phyloP scores from a whole-genome alignment of 2,797 vertebrate genomes.

The Hypotaenidia philippensis region DNA sequence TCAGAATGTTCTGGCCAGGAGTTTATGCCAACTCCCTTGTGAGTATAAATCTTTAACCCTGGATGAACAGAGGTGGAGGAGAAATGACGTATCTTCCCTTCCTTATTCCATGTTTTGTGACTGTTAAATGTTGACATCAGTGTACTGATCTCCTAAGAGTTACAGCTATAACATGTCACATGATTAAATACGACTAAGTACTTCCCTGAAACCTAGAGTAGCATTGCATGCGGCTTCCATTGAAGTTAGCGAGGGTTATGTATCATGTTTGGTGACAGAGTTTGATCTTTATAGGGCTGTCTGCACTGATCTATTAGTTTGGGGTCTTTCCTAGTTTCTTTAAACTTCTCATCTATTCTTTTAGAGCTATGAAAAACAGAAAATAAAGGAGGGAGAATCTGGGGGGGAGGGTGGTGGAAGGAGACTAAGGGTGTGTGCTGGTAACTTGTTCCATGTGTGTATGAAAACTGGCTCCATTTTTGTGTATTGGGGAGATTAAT shows the following conservation, averaged over 20 bases:
- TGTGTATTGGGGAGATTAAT: constrained; percentile 71
- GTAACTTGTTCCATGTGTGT: constrained; percentile 71
- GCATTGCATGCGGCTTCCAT: constrained; percentile 37
- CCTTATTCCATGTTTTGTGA: constrained; percentile 15
- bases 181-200: neutral
- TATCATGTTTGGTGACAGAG: constrained; percentile 39
- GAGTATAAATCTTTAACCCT: neutral
- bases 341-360: constrained; percentile 61
- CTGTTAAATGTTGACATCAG: constrained; percentile 25
- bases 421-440: constrained; percentile 1
- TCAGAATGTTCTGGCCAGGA: neutral
- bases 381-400: constrained; percentile 69
- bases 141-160: neutral
- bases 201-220: constrained; percentile 18
- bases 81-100: neutral
- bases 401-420: neutral
- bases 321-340: constrained; percentile 55
- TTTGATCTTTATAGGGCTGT: constrained; percentile 33
- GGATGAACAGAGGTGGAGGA: neutral
- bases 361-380: constrained; percentile 60
- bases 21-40: neutral
- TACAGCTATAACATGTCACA: neutral
- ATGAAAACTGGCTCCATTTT: constrained; percentile 69
- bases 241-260: constrained; percentile 9
- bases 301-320: constrained; percentile 64